phyloP scores from a whole-genome alignment of 2,113 vertebrate genomes.

The Scophthalmus maximus region DNA sequence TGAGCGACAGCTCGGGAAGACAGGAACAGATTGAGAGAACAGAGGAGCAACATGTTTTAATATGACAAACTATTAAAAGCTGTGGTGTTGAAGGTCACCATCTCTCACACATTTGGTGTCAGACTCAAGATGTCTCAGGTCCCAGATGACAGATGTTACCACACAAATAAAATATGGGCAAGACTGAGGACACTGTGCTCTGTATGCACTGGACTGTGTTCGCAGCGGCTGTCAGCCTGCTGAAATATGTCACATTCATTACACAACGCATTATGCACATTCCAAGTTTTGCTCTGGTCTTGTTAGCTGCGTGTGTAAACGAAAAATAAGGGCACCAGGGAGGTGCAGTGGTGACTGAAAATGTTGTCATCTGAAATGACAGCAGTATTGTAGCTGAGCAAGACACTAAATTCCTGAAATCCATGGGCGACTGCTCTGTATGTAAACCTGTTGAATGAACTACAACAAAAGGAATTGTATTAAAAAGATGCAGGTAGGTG shows the following conservation, averaged over 20 bases:
- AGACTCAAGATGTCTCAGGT: slow-evolving; percentile 49
- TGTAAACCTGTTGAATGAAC: neutral
- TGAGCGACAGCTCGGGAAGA: slow-evolving; percentile 27
- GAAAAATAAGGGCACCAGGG: neutral
- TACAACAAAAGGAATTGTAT: neutral
- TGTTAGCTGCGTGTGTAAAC: slow-evolving; percentile 12
- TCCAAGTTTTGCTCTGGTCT: neutral
- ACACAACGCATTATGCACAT: slow-evolving; percentile 5
- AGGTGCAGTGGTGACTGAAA: neutral
- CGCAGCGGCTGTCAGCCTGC: slow-evolving; percentile 17
- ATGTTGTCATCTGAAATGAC: slow-evolving; percentile 7
- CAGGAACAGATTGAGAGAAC: slow-evolving; percentile 34
- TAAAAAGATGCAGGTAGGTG: slow-evolving; percentile 18
- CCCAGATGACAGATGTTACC: slow-evolving; percentile 48
- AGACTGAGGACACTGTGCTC: slow-evolving; percentile 11
- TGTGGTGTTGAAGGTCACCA: slow-evolving; percentile 33
- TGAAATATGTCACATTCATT: slow-evolving; percentile 32
- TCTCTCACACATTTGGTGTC: slow-evolving; percentile 28
- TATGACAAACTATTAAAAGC: slow-evolving; percentile 47
- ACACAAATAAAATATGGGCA: slow-evolving; percentile 38
- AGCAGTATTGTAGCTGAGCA: neutral
- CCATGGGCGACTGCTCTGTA: neutral
- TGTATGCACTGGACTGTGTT: neutral
- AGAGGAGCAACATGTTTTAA: slow-evolving; percentile 30
- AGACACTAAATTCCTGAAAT: neutral